phyloP scores from a whole-genome alignment of 2,888 invertebrate species.

The Limnephilus marmoratus region DNA sequence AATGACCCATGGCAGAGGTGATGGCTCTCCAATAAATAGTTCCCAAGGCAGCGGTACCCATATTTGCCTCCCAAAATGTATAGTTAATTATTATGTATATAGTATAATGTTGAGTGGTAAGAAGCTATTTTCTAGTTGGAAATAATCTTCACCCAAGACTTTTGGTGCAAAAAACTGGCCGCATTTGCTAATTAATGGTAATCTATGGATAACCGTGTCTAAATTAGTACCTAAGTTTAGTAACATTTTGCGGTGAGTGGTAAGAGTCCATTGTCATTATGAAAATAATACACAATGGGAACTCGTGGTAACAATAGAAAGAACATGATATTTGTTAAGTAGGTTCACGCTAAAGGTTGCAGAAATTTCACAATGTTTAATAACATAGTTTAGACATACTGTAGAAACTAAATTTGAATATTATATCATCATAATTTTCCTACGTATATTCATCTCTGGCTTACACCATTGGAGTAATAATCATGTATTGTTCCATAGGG shows the following conservation, averaged over 20 bases:
- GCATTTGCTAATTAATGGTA: slow-evolving; percentile 67
- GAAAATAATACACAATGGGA: not conserved
- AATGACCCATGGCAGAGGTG: too few species aligned
- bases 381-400: not conserved
- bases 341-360: not conserved
- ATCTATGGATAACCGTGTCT: slow-evolving; percentile 74
- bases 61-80: too few species aligned
- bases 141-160: slow-evolving; percentile 79
- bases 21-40: too few species aligned
- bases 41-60: too few species aligned
- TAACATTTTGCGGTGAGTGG: not conserved
- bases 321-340: not conserved
- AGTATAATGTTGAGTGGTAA: slow-evolving; percentile 75
- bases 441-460: too few species aligned
- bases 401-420: not conserved
- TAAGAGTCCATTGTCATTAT: slow-evolving; percentile 6
- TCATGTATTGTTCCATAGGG: too few species aligned
- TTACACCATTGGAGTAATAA: too few species aligned
- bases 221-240: slow-evolving; percentile 71
- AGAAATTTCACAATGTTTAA: not conserved
- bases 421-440: not conserved
- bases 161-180: slow-evolving; percentile 76
- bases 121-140: slow-evolving; percentile 74
- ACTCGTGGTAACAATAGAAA: not conserved
- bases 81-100: too few species aligned